Evolutionary conservation across 2,888 invertebrate genomes (phyloP).

Genomic region (Pollenia amentaria): DNA sequence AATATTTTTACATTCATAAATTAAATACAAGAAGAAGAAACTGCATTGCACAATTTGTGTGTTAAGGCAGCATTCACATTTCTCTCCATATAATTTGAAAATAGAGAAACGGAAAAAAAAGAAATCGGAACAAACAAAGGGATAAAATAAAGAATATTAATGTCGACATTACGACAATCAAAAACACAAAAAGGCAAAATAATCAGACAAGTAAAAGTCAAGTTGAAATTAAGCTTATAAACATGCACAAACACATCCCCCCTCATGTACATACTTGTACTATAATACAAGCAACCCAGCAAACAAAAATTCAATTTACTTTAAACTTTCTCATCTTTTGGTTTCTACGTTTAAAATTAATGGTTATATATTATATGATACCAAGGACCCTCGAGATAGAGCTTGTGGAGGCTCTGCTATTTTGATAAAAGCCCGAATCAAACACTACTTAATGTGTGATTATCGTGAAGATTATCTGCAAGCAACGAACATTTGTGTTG

Average conservation of each 20-base stretch:
- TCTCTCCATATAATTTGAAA: constrained; percentile 34
- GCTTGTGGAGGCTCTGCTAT: too few species aligned
- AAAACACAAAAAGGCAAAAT: constrained; percentile 71
- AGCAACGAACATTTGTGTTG: too few species aligned
- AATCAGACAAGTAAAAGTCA: constrained; percentile 73
- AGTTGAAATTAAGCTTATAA: constrained; percentile 74
- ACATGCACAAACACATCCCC: constrained; percentile 30
- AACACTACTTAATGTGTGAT: too few species aligned
- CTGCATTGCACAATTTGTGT: background rate
- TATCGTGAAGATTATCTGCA: too few species aligned
- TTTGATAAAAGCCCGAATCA: too few species aligned
- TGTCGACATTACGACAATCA: constrained; percentile 70
- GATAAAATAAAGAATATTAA: constrained; percentile 70
- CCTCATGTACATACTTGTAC: constrained; percentile 8
- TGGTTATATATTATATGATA: too few species aligned
- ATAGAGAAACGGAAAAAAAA: background rate
- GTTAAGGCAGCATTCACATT: constrained; percentile 13
- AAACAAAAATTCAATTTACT: too few species aligned
- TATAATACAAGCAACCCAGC: too few species aligned
- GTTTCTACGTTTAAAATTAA: too few species aligned
- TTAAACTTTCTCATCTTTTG: too few species aligned
- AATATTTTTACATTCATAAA: background rate
- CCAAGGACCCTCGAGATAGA: too few species aligned
- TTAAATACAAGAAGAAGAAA: background rate
- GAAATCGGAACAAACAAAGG: background rate